A percentile compares a stretch with the other conserved stretches of the same genome.
Conservation (phyloP, 2,888 invertebrate species). For the Trissonchulus latispiculum region DNA sequence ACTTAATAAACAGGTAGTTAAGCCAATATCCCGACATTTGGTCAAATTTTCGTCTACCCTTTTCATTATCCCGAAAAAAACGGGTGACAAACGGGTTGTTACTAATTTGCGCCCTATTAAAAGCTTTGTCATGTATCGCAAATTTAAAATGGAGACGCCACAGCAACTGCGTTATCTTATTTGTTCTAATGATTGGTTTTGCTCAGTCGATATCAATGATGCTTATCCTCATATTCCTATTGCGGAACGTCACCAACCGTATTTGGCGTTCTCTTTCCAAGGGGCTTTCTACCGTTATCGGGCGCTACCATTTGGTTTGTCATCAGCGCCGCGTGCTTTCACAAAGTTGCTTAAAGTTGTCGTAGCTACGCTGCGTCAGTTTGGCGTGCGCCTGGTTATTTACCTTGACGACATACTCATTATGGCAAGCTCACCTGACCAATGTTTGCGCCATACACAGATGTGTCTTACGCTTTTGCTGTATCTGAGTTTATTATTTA, state of each 20-base stretch:
- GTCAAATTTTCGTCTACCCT: no score
- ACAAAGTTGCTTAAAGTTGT: conserved; percentile 5
- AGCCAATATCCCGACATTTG: no score
- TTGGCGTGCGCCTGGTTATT: conserved; percentile 4
- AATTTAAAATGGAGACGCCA: neutral
- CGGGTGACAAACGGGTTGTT: neutral
- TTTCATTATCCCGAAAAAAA: no score
- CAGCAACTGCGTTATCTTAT: neutral
- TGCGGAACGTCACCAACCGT: neutral
- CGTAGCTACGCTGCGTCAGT: neutral
- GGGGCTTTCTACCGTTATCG: neutral
- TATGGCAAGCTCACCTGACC: neutral
- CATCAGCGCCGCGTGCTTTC: neutral
- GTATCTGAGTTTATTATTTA: no score
- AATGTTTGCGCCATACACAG: no score
- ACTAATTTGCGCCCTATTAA: neutral
- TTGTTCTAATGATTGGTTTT: neutral
- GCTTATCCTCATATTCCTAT: neutral
- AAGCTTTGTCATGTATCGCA: neutral
- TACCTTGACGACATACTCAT: conserved; percentile 8
- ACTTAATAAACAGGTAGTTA: no score
- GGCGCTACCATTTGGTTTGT: neutral
- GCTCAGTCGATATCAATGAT: neutral
- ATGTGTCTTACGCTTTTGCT: no score
- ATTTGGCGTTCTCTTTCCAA: neutral